Evolutionary conservation across 2,113 vertebrate species (phyloP).

Genomic region (Caloenas nicobarica): DNA sequence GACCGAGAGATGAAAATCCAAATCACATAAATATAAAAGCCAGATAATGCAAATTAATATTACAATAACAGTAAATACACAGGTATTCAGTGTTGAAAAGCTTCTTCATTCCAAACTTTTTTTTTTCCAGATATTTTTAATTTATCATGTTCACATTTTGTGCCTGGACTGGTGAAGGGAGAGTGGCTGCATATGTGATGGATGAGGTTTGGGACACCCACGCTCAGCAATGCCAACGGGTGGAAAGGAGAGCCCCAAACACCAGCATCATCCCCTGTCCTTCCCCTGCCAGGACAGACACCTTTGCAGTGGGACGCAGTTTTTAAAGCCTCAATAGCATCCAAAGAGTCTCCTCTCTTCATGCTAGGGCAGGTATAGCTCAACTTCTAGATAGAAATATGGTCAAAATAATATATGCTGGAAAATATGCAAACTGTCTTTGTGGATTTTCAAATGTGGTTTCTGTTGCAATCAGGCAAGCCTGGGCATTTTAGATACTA

Average conservation of each 20-base stretch:
- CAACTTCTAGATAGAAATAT: background rate
- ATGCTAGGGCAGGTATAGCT: background rate
- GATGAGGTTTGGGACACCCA: background rate
- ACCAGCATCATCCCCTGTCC: background rate
- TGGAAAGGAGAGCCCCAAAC: background rate
- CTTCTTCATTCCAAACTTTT: background rate
- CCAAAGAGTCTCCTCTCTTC: background rate
- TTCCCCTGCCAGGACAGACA: background rate
- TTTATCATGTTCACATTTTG: background rate
- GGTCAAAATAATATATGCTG: background rate
- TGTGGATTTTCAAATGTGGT: background rate
- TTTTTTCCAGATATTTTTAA: background rate
- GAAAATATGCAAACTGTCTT: background rate
- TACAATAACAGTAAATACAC: background rate
- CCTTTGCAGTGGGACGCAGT: background rate
- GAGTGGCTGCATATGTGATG: fast-evolving
- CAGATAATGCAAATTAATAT: background rate
- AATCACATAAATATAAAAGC: background rate
- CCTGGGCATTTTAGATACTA: constrained; percentile 12
- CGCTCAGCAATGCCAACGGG: fast-evolving
- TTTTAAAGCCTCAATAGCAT: background rate
- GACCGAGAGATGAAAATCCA: background rate
- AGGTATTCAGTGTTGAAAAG: background rate
- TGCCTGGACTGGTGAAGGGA: background rate
- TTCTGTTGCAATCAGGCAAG: background rate